Evolutionary conservation across 1,140 invertebrate genomes (phyloP).

Genomic region (Muscidifurax raptorellus): DNA sequence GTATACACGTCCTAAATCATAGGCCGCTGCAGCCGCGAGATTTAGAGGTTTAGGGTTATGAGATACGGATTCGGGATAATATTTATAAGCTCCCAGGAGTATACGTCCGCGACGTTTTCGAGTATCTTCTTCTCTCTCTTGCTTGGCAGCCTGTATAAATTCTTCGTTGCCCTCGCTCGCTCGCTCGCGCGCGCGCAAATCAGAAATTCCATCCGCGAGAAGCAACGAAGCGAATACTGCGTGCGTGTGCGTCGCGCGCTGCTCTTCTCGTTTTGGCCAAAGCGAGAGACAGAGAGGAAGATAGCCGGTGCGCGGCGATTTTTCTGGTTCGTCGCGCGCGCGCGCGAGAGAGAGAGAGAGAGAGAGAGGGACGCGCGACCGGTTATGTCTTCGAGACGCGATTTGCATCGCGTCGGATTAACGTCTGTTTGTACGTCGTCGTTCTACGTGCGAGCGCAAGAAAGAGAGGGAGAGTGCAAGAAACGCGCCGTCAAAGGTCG

Average conservation of each 20-base stretch:
- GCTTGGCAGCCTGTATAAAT: constrained; percentile 45
- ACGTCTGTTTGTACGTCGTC: constrained; percentile 55
- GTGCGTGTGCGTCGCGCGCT: background rate
- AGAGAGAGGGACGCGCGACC: constrained; percentile 47
- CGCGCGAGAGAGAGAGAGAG: too few relatives aligned
- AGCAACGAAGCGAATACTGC: background rate
- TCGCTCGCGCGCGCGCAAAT: constrained; percentile 48
- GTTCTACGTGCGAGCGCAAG: background rate
- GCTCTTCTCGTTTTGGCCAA: background rate
- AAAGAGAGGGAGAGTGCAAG: constrained; percentile 42
- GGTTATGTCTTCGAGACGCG: constrained; percentile 57
- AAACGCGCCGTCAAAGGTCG: constrained; percentile 59
- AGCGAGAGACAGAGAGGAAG: background rate
- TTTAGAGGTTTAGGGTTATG: constrained; percentile 47
- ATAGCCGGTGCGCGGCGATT: constrained; percentile 34
- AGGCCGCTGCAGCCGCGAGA: constrained; percentile 5
- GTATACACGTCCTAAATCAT: constrained; percentile 39
- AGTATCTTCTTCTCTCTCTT: constrained; percentile 7
- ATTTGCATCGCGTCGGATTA: constrained; percentile 66
- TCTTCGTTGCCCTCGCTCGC: constrained; percentile 16
- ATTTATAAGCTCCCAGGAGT: constrained; percentile 46
- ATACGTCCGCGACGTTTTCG: constrained; percentile 14
- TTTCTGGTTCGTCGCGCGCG: constrained; percentile 54
- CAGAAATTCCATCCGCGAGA: constrained; percentile 54
- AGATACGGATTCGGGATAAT: constrained; percentile 52